phyloP scores from a whole-genome alignment of 2,113 vertebrate species.

The Neopipo cinnamomea region DNA sequence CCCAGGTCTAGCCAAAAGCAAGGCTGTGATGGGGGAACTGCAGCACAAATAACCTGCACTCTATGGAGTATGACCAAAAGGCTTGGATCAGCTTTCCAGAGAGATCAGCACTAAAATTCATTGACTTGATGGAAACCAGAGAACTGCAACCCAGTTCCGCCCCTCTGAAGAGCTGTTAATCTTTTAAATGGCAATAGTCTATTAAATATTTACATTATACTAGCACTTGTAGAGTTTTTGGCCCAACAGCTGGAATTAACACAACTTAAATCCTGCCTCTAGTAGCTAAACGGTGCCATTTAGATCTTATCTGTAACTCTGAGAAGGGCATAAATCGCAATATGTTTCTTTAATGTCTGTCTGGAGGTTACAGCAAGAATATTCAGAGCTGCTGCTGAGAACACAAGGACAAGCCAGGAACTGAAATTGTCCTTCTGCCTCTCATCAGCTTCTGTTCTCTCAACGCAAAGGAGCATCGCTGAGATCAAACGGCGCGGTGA shows the following conservation, averaged over 20 bases:
- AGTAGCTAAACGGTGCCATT: constrained; percentile 47
- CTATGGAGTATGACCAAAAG: background rate
- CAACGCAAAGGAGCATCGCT: background rate
- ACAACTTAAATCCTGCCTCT: constrained; percentile 4
- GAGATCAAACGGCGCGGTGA: fast-evolving
- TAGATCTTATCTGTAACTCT: constrained; percentile 44
- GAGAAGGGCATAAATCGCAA: constrained; percentile 25
- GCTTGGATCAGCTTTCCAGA: background rate
- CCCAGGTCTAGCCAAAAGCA: background rate
- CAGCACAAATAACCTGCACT: background rate
- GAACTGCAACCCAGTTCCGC: background rate
- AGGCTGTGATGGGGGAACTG: background rate
- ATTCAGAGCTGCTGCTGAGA: background rate
- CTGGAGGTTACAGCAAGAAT: background rate
- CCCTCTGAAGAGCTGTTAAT: constrained; percentile 35
- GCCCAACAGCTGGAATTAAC: background rate
- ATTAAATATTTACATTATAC: constrained; percentile 68
- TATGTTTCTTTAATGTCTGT: constrained; percentile 12
- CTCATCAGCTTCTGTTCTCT: background rate
- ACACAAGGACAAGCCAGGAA: background rate
- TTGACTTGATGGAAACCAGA: constrained; percentile 31
- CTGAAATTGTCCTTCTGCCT: constrained; percentile 28
- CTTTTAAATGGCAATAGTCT: constrained; percentile 58
- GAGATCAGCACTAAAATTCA: constrained; percentile 13
- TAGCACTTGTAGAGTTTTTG: constrained; percentile 26